These are phyloP conservation scores for Ochropacha duplaris DNA, from an alignment of 2,888 invertebrate species.

Conservation along the genomic window DNA sequence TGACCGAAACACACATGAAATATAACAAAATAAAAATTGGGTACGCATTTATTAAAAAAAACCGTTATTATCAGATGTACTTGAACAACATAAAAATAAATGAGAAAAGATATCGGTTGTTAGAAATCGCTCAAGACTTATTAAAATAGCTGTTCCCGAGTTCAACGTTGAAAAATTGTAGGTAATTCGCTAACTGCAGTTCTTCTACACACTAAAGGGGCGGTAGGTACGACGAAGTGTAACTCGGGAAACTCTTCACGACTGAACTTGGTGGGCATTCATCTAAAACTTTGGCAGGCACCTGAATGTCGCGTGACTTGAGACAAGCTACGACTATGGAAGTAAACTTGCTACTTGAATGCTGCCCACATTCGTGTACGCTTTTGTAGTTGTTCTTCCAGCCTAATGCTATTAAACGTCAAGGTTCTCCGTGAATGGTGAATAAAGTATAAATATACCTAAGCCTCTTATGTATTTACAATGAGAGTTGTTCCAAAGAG, in stretches of 20 bases:
- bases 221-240: conserved; percentile 43
- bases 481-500: no score
- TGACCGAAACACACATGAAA: no score
- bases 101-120: conserved; percentile 4
- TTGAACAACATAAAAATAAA: background rate
- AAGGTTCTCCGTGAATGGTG: background rate
- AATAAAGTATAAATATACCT: background rate
- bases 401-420: conserved; percentile 19
- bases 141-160: conserved; percentile 10
- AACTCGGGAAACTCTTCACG: conserved; percentile 56
- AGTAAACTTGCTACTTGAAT: conserved; percentile 21
- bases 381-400: conserved; percentile 12
- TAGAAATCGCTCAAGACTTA: conserved; percentile 1
- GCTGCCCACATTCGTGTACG: conserved; percentile 9
- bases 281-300: conserved; percentile 69
- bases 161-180: conserved; percentile 15
- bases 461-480: background rate
- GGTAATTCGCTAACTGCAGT: conserved; percentile 46
- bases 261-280: conserved; percentile 66
- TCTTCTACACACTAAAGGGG: conserved; percentile 40
- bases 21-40: no score
- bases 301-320: conserved; percentile 56
- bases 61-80: background rate
- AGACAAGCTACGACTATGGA: conserved; percentile 22
- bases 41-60: no score